These are phyloP conservation scores for Pelodytes ibericus DNA, from an alignment of 2,797 vertebrate species.

Conservation along the genomic window DNA sequence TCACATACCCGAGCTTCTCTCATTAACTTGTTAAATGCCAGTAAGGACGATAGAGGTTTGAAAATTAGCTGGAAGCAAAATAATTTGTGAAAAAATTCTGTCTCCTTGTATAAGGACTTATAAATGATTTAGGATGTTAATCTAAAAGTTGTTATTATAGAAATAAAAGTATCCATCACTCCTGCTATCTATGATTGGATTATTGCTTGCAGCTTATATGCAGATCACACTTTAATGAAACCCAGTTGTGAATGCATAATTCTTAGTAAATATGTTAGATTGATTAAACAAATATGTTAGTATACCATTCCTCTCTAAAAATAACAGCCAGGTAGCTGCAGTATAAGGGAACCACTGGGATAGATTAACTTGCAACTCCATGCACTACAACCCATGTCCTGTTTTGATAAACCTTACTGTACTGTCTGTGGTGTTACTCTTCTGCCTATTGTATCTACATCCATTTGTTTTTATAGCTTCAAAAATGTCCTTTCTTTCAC, in stretches of 20 bases:
- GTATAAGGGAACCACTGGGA: too few relatives aligned
- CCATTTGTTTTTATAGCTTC: too few relatives aligned
- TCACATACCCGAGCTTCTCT: constrained; percentile 4
- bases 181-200: constrained; percentile 15
- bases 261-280: constrained; percentile 13
- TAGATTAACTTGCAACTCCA: too few relatives aligned
- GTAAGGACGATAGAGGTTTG: not conserved
- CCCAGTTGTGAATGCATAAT: not conserved
- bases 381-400: too few relatives aligned
- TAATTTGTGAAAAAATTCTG: not conserved
- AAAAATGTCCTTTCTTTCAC: too few relatives aligned
- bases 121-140: not conserved
- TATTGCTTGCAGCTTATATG: constrained; percentile 9
- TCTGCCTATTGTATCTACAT: too few relatives aligned
- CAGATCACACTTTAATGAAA: constrained; percentile 8
- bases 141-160: not conserved
- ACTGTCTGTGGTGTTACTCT: too few relatives aligned
- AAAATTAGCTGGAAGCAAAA: not conserved
- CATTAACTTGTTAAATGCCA: constrained; percentile 27
- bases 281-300: too few relatives aligned
- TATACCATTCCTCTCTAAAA: too few relatives aligned
- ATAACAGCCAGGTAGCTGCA: too few relatives aligned
- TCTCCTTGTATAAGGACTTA: not conserved
- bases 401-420: too few relatives aligned
- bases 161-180: constrained; percentile 24